Evolutionary conservation across 2,888 invertebrate genomes (phyloP), one percentile per base, ranked within the genome.

Genomic region (Drosophila mimetica): DNA sequence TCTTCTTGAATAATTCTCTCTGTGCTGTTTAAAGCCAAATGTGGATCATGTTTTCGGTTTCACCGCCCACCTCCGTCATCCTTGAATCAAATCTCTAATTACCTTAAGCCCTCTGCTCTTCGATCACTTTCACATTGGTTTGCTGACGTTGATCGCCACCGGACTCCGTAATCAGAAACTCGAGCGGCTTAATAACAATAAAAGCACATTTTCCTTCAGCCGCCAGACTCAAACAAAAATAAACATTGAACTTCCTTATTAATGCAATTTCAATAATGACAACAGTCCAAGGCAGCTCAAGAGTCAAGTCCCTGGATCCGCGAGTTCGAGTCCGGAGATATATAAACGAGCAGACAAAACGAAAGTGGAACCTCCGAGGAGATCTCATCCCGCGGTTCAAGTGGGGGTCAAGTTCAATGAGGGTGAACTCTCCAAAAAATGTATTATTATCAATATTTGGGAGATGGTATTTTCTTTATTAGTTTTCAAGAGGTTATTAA

Each of bases 231-330:
- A 71, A 66, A 78, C 78, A 39, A 87, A 82, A 85, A 87, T 85
- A 85, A 85, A 76, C 76, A 75, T 82, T 77, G 71, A 71, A 82
- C 84, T 85, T 85, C 87, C 84, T 85, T 87, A 85, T 85, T 82
- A 85, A 86, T 78, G 73, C 73, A 75, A 79, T 85, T 78, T 82
- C 75, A 75, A 81, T 79, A 85, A 85, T 52, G 52, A 63, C 54
- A 69, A 30, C 55, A 53, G 52, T 54, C 28, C 44, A 54, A 51
- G 61, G 51, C 67, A 58, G 52, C 36, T 8, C 44, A 28, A 47
- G 46, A 63, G 48, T 52, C 64, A 39, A 63, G 61, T 63, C 64
- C 58, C 42, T 44, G 34, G 20, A 42, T 16, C 16, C 30, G 22
- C n/a, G 60, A 28, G 47, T 53, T 54, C 54, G 65, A 71, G 59